These are phyloP conservation scores for Carassius auratus DNA, from an alignment of 2,113 vertebrate species.

Conservation along the genomic window DNA sequence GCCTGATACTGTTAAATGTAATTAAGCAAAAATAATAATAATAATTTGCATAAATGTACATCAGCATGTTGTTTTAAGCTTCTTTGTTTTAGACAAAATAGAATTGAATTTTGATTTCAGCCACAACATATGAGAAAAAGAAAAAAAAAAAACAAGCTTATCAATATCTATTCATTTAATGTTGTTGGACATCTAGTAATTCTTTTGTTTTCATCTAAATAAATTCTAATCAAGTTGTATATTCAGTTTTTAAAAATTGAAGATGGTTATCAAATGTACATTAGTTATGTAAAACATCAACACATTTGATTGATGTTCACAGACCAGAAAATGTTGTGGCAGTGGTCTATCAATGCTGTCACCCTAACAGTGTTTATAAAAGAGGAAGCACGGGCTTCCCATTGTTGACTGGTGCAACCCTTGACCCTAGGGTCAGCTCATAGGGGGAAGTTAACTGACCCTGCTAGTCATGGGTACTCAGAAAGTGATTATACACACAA, in stretches of 20 bases:
- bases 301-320: background rate
- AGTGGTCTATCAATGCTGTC: background rate
- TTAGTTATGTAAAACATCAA: background rate
- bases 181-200: too few relatives aligned
- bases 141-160: background rate
- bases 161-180: background rate
- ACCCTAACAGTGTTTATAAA: background rate
- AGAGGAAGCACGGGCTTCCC: slow-evolving; percentile 35
- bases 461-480: slow-evolving; percentile 31
- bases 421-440: slow-evolving; percentile 19
- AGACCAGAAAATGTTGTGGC: background rate
- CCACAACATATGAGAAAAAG: background rate
- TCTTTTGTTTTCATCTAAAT: background rate
- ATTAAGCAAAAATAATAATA: background rate
- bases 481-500: slow-evolving; percentile 37
- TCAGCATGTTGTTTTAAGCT: too few relatives aligned
- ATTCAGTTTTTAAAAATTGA: background rate
- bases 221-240: too few relatives aligned
- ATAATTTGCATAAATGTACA: too few relatives aligned
- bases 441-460: slow-evolving; percentile 27
- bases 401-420: slow-evolving; percentile 22
- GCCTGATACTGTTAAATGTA: background rate
- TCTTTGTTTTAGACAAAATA: background rate
- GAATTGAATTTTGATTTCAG: background rate
- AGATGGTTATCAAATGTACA: background rate